Percentiles rank a stretch among this genome's conserved stretches.
Conservation (phyloP, 2,888 invertebrate species). For the Drosophila demipolita region DNA sequence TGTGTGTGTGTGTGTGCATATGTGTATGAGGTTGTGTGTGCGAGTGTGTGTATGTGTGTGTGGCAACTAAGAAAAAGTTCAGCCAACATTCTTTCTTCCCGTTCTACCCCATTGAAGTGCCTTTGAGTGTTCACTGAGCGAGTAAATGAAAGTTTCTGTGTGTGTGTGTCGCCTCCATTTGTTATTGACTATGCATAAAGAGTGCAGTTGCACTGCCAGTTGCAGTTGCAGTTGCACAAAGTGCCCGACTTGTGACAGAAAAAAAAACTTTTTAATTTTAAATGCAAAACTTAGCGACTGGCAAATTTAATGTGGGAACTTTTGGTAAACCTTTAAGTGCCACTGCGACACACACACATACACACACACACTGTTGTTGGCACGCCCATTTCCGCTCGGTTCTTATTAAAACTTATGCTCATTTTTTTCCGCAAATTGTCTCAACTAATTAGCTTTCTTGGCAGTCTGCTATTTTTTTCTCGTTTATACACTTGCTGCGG, state of each 20-base stretch:
- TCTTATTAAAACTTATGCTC: slow-evolving; percentile 67
- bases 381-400: slow-evolving; percentile 48
- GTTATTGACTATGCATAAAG: slow-evolving; percentile 68
- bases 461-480: slow-evolving; percentile 11
- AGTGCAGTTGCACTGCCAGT: slow-evolving; percentile 37
- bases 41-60: neutral
- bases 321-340: slow-evolving; percentile 19
- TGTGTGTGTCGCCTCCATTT: slow-evolving; percentile 39
- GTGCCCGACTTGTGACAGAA: slow-evolving; percentile 25
- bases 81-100: slow-evolving; percentile 15
- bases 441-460: slow-evolving; percentile 69
- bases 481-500: neutral
- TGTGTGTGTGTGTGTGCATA: neutral
- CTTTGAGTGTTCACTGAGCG: slow-evolving; percentile 73
- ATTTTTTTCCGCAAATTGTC: slow-evolving; percentile 58
- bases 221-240: slow-evolving; percentile 32
- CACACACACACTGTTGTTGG: slow-evolving; percentile 3
- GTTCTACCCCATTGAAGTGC: slow-evolving; percentile 51
- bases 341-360: neutral
- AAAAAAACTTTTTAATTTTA: slow-evolving; percentile 72
- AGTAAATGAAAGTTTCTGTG: slow-evolving; percentile 59
- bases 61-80: slow-evolving; percentile 43
- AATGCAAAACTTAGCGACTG: slow-evolving; percentile 57
- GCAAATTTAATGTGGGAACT: slow-evolving; percentile 58
- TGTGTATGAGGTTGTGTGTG: neutral